Evolutionary conservation across 2,113 vertebrate species (phyloP).

Genomic region (Noturus placidus): DNA sequence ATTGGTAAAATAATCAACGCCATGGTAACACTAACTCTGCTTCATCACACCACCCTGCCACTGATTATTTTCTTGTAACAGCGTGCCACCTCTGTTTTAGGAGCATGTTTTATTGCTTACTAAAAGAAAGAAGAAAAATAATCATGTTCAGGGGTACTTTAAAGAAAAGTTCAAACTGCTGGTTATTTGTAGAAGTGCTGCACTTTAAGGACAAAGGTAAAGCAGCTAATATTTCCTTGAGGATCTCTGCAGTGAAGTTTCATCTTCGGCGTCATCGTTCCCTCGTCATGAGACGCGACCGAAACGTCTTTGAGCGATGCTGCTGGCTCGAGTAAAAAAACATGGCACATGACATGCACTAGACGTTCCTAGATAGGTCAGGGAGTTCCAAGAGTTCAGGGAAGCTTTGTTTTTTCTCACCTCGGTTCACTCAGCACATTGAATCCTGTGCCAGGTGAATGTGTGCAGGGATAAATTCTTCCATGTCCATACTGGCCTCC

Average conservation of each 20-base stretch:
- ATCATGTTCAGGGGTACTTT: background rate
- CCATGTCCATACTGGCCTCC: background rate
- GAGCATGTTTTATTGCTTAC: background rate
- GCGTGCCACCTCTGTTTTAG: too few species aligned
- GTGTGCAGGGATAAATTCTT: background rate
- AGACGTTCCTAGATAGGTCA: background rate
- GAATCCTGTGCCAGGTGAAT: background rate
- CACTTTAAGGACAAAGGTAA: background rate
- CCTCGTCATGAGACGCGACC: background rate
- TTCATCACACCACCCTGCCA: background rate
- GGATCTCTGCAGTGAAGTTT: background rate
- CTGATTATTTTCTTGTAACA: background rate
- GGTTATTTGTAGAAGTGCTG: background rate
- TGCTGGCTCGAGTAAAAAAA: background rate
- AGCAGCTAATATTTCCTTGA: background rate
- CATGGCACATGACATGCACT: background rate
- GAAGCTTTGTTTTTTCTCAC: background rate
- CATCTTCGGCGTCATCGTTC: background rate
- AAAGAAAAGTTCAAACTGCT: background rate
- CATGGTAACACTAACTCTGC: background rate
- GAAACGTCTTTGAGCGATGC: background rate
- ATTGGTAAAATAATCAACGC: background rate
- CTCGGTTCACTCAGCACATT: background rate
- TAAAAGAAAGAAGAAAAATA: background rate
- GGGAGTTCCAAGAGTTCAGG: background rate